These are phyloP conservation scores for Ormia ochracea DNA, from an alignment of 2,888 invertebrate species.

Conservation along the genomic window DNA sequence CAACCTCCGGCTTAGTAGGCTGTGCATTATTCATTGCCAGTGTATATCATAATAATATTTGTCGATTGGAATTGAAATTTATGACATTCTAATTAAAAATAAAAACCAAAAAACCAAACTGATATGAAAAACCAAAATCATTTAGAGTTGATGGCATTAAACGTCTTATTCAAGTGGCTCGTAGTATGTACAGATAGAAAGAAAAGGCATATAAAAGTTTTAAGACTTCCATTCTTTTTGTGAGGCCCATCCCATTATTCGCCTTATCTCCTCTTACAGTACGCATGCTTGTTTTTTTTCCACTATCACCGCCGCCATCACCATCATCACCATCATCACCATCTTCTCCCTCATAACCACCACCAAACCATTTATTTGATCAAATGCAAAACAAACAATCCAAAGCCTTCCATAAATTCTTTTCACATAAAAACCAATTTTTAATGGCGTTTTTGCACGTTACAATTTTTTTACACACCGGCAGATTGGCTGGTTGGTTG, in stretches of 20 bases:
- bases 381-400: slow-evolving; percentile 28
- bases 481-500: slow-evolving; percentile 2
- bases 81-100: too few species aligned
- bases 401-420: slow-evolving; percentile 52
- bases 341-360: slow-evolving; percentile 3
- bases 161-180: too few species aligned
- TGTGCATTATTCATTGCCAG: too few species aligned
- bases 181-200: neutral
- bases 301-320: slow-evolving; percentile 10
- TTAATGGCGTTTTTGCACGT: slow-evolving; percentile 62
- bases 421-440: slow-evolving; percentile 51
- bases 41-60: too few species aligned
- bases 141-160: too few species aligned
- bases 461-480: slow-evolving; percentile 26
- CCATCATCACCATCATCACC: neutral
- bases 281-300: slow-evolving; percentile 49
- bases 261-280: slow-evolving; percentile 9
- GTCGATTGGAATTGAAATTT: too few species aligned
- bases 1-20: too few species aligned
- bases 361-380: slow-evolving; percentile 10
- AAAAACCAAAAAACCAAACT: too few species aligned
- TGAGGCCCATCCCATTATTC: slow-evolving; percentile 48
- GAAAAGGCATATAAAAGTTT: neutral
- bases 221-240: slow-evolving; percentile 26
- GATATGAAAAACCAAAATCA: too few species aligned